phyloP scores from a whole-genome alignment of 2,113 vertebrate species.

The Pycnonotus jocosus region DNA sequence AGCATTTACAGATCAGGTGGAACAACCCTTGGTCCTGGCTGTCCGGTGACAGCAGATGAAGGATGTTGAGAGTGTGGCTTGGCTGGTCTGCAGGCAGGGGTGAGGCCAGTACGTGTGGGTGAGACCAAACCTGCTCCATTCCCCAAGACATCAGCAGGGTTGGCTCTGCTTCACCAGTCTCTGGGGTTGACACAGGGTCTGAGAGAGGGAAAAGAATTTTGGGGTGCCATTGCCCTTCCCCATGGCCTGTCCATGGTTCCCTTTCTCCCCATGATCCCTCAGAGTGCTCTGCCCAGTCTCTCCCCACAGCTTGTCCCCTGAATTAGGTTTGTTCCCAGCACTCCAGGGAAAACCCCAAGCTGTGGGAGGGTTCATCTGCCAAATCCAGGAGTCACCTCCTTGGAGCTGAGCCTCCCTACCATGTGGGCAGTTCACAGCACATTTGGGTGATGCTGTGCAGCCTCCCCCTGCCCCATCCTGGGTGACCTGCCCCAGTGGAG shows the following conservation, averaged over 20 bases:
- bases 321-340: background rate
- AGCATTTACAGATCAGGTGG: background rate
- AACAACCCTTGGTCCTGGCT: background rate
- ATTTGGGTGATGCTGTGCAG: background rate
- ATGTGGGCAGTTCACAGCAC: background rate
- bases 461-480: background rate
- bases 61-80: background rate
- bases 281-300: background rate
- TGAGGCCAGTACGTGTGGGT: background rate
- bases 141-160: background rate
- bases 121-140: background rate
- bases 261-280: background rate
- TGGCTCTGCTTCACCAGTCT: background rate
- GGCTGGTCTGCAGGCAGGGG: background rate
- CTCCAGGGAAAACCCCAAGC: background rate
- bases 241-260: background rate
- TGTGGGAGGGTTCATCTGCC: background rate
- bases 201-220: background rate
- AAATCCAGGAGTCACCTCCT: background rate
- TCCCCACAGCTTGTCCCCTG: rapidly evolving
- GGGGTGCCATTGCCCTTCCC: background rate
- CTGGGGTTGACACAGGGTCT: background rate
- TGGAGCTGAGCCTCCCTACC: background rate
- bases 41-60: background rate
- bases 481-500: background rate